Conservation (phyloP, 2,888 invertebrate species). For the Argynnis bischoffii region DNA sequence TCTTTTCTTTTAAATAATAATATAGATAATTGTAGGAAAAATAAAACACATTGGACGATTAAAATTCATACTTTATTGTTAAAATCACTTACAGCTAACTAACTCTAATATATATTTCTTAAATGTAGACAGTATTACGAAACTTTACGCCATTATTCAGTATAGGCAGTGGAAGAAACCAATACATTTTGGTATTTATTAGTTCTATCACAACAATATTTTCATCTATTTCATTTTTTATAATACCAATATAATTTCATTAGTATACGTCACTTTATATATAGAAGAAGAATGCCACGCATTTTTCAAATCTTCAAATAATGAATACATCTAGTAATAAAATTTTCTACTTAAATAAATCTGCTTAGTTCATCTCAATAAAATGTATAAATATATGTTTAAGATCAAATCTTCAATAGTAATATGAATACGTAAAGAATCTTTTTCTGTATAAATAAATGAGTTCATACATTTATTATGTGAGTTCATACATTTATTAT, state of each 20-base stretch:
- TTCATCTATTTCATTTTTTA: slow-evolving; percentile 3
- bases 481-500: too few species aligned
- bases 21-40: slow-evolving; percentile 5
- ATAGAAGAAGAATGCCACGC: slow-evolving; percentile 15
- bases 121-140: slow-evolving; percentile 21
- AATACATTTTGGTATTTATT: slow-evolving; percentile 32
- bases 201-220: slow-evolving; percentile 32
- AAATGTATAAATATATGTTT: slow-evolving; percentile 9
- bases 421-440: background rate
- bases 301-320: slow-evolving; percentile 6
- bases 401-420: background rate
- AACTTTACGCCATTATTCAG: slow-evolving; percentile 23
- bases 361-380: background rate
- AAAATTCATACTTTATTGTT: slow-evolving; percentile 28
- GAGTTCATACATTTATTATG: too few species aligned
- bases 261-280: slow-evolving; percentile 12
- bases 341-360: slow-evolving; percentile 5
- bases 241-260: slow-evolving; percentile 19
- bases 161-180: slow-evolving; percentile 40
- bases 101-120: slow-evolving; percentile 14
- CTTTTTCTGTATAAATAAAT: too few species aligned
- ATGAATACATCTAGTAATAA: background rate
- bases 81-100: slow-evolving; percentile 22
- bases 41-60: slow-evolving; percentile 1
- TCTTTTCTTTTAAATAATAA: too few species aligned